Evolutionary conservation across 2,113 vertebrate genomes (phyloP), one percentile per base, ranked within the genome.

Genomic region (Cephalopholis sonnerati): DNA sequence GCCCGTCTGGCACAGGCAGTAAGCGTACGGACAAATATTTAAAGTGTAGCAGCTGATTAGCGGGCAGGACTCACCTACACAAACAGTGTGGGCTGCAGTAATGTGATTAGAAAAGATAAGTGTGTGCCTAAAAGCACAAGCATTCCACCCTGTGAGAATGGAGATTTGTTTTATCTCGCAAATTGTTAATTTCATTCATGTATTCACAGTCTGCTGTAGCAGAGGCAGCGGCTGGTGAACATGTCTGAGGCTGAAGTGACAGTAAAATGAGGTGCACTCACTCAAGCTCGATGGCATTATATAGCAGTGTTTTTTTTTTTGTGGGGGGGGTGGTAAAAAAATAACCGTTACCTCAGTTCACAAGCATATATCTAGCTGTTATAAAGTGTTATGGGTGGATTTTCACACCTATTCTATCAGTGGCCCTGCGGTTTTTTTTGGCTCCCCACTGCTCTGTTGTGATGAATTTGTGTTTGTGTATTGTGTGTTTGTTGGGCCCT

Each of bases 401-500:
- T 65, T 66, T 63, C 1, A 18, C 41, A 18, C 61, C 0, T 24
- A 41, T 64, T 22, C 29, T 13, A 44, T 59, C 10, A 62, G n/a
- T 7, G 20, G 41, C 51, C 48, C 10, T 71, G 20, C 70, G 55
- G 16, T 16, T 67, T 29, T 17, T 63, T 68, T 44, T 17, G 24
- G 69, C 36, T 67, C 41, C 10, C 18, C 18, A 16, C 70, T 66
- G n/a, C 73, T 78, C 24, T 88, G 55, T 65, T 81, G 54, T 92
- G 78, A 91, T 81, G 63, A 71, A 74, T 79, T 41, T 87, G 61
- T 89, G 51, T 92, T 80, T 92, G 69, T 95, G 85, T 96, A 79
- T 94, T 64, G 91, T 36, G 32, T 36, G 32, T 36, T 79, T 88
- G 78, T 93, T 92, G 92, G 81, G 89, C 91, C 93, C 83, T 75